Conservation (phyloP, 2,888 invertebrate genomes). For the Oxyscelio sp. region DNA sequence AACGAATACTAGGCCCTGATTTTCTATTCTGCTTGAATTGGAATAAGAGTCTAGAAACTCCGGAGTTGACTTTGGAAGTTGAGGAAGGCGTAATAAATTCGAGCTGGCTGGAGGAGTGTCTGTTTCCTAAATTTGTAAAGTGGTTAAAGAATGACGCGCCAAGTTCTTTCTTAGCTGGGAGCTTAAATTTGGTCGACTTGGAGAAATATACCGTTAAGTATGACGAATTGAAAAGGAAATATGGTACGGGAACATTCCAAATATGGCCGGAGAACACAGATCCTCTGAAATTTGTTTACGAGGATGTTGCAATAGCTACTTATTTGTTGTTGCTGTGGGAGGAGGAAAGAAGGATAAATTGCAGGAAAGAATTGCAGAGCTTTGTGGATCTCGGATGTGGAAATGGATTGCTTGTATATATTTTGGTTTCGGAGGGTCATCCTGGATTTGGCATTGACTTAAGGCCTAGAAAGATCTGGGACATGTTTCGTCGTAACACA, state of each 20-base stretch:
- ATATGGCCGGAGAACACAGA: slow-evolving; percentile 98
- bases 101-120: slow-evolving; percentile 90
- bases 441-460: slow-evolving; percentile 95
- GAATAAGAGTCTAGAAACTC: slow-evolving; percentile 45
- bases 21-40: slow-evolving; percentile 80
- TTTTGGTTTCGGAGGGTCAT: slow-evolving; percentile 95
- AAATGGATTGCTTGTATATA: slow-evolving; percentile 97
- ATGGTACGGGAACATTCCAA: slow-evolving; percentile 93
- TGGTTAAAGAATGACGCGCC: slow-evolving; percentile 90
- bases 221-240: slow-evolving; percentile 93
- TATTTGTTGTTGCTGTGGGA: slow-evolving; percentile 96
- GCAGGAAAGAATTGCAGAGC: slow-evolving; percentile 88
- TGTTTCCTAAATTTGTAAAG: slow-evolving; percentile 91
- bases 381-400: slow-evolving; percentile 99
- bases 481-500: slow-evolving; percentile 91
- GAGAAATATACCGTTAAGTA: slow-evolving; percentile 93
- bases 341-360: slow-evolving; percentile 88
- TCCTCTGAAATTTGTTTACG: slow-evolving; percentile 97
- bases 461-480: slow-evolving; percentile 96
- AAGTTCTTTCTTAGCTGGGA: slow-evolving; percentile 85
- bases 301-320: slow-evolving; percentile 98
- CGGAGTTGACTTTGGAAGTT: slow-evolving; percentile 19
- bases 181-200: slow-evolving; percentile 91
- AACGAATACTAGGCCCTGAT: slow-evolving; percentile 88
- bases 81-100: slow-evolving; percentile 75